Evolutionary conservation across 2,797 vertebrate species (phyloP), one percentile per base, ranked within the genome.

Genomic region (Hyperoplus immaculatus): DNA sequence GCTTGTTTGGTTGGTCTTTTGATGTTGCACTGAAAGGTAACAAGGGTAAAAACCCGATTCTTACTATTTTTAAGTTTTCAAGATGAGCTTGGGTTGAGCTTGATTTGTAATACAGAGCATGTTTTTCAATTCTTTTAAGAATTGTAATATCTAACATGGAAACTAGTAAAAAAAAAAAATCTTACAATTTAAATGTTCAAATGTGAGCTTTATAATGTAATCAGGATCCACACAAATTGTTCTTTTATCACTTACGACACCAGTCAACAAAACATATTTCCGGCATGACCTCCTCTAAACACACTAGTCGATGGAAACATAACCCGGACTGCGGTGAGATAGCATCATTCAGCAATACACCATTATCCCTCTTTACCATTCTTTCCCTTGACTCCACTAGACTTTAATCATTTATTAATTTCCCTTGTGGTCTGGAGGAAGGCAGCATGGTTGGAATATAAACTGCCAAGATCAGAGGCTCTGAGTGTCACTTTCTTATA

Each of bases 321-420:
- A 87, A 91, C 88, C 75, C 87, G 69, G 82, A 77, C 77, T 83
- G 81, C 80, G 72, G 84, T 1, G 10, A 77, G 85, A 89, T 83
- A 81, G 81, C 88, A 89, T 92, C 92, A 91, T 89, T 84, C 88
- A 84, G 87, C 86, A 87, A 72, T 83, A 86, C 82, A 81, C 82
- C 81, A 89, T 93, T 91, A 92, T 91, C 81, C 85, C 83, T 83
- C 88, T 88, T 92, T 91, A 88, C 88, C 84, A 90, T 91, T 91
- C 88, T 87, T 86, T 88, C 89, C 93, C 92, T 84, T 73, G 91
- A 90, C 92, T 90, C 88, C 77, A 58, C 81, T 86, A 87, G 81
- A 88, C 89, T 92, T 94, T 93, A 95, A 94, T 95, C 91, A 93
- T 94, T 93, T 94, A 94, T 95, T 94, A 91, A 95, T 95, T 93